Evolutionary conservation across 2,113 vertebrate genomes (phyloP).

Genomic region (Tragelaphus buxtoni): DNA sequence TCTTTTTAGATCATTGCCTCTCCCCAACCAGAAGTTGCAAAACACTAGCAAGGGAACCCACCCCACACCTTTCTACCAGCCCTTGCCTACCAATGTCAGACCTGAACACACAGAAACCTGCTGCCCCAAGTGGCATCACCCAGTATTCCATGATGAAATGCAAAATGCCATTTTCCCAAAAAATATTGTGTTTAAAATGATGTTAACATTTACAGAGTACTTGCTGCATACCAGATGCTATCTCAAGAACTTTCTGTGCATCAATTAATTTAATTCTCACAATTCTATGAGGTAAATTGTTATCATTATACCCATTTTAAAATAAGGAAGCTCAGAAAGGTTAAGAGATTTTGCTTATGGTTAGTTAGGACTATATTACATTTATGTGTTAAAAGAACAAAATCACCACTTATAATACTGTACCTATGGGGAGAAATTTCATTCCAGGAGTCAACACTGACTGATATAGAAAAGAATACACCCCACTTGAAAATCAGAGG

Average conservation of each 20-base stretch:
- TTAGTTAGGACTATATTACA: not conserved
- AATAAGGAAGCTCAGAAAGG: not conserved
- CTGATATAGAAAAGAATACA: not conserved
- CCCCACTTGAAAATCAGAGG: not conserved
- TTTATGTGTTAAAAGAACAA: not conserved
- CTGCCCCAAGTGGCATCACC: not conserved
- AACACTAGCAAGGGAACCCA: not conserved
- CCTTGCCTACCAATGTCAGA: not conserved
- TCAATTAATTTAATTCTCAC: not conserved
- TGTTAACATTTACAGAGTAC: not conserved
- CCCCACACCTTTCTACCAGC: not conserved
- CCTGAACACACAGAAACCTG: not conserved
- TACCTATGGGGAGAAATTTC: not conserved
- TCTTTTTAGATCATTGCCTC: not conserved
- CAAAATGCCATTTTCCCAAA: not conserved
- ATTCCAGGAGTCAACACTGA: not conserved
- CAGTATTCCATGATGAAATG: not conserved
- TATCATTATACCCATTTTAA: not conserved
- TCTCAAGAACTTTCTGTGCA: not conserved
- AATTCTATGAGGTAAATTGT: not conserved
- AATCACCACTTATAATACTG: not conserved
- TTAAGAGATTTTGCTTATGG: not conserved
- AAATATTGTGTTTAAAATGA: not conserved
- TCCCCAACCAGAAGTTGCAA: not conserved
- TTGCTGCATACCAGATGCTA: not conserved